Evolutionary conservation across 2,797 vertebrate species (phyloP), one percentile per base, ranked within the genome.

Genomic region (Cyclura pinguis): DNA sequence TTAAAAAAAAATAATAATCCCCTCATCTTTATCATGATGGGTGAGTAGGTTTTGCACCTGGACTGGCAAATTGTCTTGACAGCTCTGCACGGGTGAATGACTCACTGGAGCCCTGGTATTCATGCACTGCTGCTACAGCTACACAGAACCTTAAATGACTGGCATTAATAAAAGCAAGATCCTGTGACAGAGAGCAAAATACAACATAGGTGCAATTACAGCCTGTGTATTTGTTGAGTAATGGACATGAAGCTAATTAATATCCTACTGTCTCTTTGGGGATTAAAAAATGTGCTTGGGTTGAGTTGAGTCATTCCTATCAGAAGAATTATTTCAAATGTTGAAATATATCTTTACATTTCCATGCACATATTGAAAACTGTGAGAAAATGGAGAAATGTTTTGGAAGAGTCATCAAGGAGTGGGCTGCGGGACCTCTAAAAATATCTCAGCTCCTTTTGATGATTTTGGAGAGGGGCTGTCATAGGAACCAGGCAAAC

Each of bases 141-240:
- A 96, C 95, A 95, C 94, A 93, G 96, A 97, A 96, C 95, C 95
- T 96, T 96, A 96, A 97, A 96, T 96, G 96, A 95, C 94, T 95
- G 95, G 86, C 93, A 87, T 94, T 96, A 96, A 95, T 94, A 95
- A 93, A 96, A 96, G 92, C 96, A 92, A 96, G 93, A 92, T 95
- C 91, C 83, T 57, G 86, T 96, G 95, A 93, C 92, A 89, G 88
- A 81, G 85, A 96, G 95, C 93, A 95, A 96, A 96, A 96, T 94
- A 94, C 94, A 91, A 85, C 85, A 64, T 89, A 52, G 59, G 89
- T 88, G 9, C 93, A 96, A 95, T 96, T 96, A 97, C 88, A 96
- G 95, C 94, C 92, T 96, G 94, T 93, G 95, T 95, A 94, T 94
- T 74, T 2, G 90, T 57, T 87, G 93, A 95, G 95, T 96, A 96